Conservation (phyloP, 2,888 invertebrate genomes). For the Tetrapedia diversipes region DNA sequence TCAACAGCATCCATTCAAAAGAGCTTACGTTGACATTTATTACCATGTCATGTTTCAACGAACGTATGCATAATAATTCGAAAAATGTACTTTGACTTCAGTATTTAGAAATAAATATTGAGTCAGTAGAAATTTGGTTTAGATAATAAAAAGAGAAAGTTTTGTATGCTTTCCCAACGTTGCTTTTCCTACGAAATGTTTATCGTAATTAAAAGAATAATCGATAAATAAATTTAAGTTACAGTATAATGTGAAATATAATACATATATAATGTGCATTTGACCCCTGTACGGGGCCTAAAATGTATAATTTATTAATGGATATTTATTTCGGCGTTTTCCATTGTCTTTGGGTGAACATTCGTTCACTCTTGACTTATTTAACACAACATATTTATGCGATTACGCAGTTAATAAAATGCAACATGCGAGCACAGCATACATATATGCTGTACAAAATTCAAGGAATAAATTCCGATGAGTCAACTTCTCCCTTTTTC, state of each 20-base stretch:
- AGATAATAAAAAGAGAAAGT: too few species aligned
- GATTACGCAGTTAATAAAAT: background rate
- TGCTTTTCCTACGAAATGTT: background rate
- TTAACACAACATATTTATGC: background rate
- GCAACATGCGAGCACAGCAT: too few species aligned
- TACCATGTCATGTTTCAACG: background rate
- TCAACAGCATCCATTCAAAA: background rate
- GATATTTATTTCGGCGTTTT: background rate
- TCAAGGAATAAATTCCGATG: too few species aligned
- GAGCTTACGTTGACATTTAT: background rate
- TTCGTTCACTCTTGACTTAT: constrained; percentile 15
- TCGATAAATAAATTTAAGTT: background rate
- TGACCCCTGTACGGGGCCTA: constrained; percentile 27
- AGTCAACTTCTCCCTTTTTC: too few species aligned
- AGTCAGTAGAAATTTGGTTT: too few species aligned
- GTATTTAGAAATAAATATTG: too few species aligned
- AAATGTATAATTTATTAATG: constrained; percentile 29
- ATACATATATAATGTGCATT: constrained; percentile 1
- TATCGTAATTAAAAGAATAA: background rate
- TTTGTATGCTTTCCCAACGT: too few species aligned
- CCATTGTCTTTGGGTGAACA: constrained; percentile 16
- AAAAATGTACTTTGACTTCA: too few species aligned
- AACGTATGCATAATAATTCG: too few species aligned
- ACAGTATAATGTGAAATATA: background rate
- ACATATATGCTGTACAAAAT: too few species aligned